Conservation (phyloP, 1,140 invertebrate genomes). For the Drosophila ogumai region DNA sequence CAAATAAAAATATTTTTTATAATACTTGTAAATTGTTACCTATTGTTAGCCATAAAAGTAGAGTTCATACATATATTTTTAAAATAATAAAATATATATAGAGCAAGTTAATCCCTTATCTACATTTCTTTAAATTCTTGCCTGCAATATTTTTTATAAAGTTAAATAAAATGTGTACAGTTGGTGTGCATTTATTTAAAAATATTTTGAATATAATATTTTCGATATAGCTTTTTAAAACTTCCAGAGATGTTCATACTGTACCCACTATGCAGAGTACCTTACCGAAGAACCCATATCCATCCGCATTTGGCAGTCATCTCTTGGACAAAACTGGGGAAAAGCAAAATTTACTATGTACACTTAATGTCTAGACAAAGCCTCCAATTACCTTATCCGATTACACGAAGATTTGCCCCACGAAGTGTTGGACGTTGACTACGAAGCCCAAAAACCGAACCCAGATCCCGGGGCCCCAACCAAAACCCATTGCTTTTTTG, state of each 20-base stretch:
- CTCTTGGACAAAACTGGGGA: constrained; percentile 50
- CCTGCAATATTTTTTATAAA: neutral
- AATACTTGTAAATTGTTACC: too few relatives aligned
- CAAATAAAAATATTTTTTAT: too few relatives aligned
- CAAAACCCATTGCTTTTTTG: constrained; percentile 21
- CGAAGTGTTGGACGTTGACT: constrained; percentile 63
- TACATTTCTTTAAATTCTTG: neutral
- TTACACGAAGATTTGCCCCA: constrained; percentile 83
- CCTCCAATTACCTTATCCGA: constrained; percentile 85
- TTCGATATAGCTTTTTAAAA: too few relatives aligned
- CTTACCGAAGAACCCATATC: constrained; percentile 22
- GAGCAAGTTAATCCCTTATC: too few relatives aligned
- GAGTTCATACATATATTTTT: neutral
- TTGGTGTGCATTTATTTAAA: neutral
- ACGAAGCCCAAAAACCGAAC: constrained; percentile 4
- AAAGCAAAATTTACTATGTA: constrained; percentile 81
- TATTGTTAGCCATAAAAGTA: too few relatives aligned
- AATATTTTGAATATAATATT: too few relatives aligned
- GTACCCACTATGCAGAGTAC: constrained; percentile 49
- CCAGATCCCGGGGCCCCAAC: constrained; percentile 8
- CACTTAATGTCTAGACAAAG: constrained; percentile 85
- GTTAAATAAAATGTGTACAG: neutral
- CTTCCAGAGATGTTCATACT: too few relatives aligned
- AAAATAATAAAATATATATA: neutral
- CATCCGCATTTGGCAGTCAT: constrained; percentile 43